Base-by-base conservation (phyloP, 2,888 invertebrate species). In the Deilephila elpenor region DNA sequence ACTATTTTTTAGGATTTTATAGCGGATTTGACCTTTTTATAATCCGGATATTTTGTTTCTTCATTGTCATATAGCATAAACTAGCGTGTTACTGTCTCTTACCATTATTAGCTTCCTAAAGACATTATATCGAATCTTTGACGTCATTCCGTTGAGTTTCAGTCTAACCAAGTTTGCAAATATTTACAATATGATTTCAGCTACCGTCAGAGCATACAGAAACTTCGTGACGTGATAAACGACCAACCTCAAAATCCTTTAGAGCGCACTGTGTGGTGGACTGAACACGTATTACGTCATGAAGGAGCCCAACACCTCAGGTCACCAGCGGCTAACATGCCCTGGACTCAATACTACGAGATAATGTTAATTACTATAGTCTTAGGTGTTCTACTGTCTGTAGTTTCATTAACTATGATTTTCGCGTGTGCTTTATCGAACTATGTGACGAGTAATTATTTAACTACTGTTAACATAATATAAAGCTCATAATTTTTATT, bases 261-360 rank as follows among this genome's bases (percentile, higher is more conserved):
- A 37, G 89, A 93, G 4, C 88, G 90, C n/a, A 91, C 91, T 0
- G 80, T 94, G 1, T 94, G 94, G 94, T 93, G 93, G 93, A 90
- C 88, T 6, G 94, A 94, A 76, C 89, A 93, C 78, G 87, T 94
- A 4, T 78, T 94, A 14, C 85, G 93, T 20, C 89, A 93, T 75
- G 85, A 86, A 25, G 91, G 92, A 7, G 90, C 91, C 1, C 76
- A 76, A 59, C 93, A 94, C 75, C 84, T 94, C 0, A 84, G 87
- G 20, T 82, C 91, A n/a, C 91, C 92, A 0, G 82, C 84, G 5
- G 85, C 87, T 17, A 83, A 84, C 72, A 81, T 88, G 51, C 71
- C 85, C 8, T 85, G 81, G 83, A 11, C 77, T 1, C 80, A 87
- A 59, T 88, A 85, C 73, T 78, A 85, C 3, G 86, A 87, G 78